A percentile compares a stretch with the other conserved stretches of the same genome.
phyloP scores from a whole-genome alignment of 1,140 invertebrate genomes.

The Cecropterus lyciades region DNA sequence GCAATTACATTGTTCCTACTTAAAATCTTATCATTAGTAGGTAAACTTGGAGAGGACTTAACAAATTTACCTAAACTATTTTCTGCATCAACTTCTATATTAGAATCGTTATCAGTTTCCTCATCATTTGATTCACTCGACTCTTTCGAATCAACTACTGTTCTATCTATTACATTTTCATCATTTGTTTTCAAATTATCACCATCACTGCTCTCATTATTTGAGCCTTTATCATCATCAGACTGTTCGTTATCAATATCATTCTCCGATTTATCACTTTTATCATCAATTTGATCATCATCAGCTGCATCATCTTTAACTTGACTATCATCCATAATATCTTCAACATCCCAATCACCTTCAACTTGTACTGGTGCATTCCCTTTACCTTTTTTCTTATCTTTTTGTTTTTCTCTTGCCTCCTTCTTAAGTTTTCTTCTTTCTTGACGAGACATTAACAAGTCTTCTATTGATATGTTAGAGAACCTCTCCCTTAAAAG shows the following conservation, averaged over 20 bases:
- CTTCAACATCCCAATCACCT: conserved; percentile 66
- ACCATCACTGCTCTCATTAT: conserved; percentile 33
- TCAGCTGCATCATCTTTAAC: conserved; percentile 34
- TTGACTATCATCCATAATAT: conserved; percentile 42
- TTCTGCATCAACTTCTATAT: conserved; percentile 19
- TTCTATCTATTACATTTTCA: background rate
- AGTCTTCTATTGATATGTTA: conserved; percentile 69
- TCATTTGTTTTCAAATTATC: conserved; percentile 29
- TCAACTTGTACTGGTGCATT: conserved; percentile 51
- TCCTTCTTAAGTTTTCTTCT: conserved; percentile 72
- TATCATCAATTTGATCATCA: conserved; percentile 28
- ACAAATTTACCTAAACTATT: conserved; percentile 17
- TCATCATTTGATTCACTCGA: conserved; percentile 25
- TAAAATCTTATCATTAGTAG: conserved; percentile 23
- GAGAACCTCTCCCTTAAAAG: conserved; percentile 63
- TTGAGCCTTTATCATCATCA: conserved; percentile 26
- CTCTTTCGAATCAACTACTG: background rate
- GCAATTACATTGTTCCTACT: conserved; percentile 17
- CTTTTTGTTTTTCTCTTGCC: conserved; percentile 63
- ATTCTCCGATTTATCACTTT: conserved; percentile 29
- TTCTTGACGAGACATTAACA: conserved; percentile 75
- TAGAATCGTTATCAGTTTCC: background rate
- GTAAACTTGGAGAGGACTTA: background rate
- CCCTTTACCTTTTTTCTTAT: conserved; percentile 63
- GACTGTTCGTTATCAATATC: conserved; percentile 21